Base-by-base conservation (phyloP, 2,888 invertebrate genomes). In the Danaus chrysippus region DNA sequence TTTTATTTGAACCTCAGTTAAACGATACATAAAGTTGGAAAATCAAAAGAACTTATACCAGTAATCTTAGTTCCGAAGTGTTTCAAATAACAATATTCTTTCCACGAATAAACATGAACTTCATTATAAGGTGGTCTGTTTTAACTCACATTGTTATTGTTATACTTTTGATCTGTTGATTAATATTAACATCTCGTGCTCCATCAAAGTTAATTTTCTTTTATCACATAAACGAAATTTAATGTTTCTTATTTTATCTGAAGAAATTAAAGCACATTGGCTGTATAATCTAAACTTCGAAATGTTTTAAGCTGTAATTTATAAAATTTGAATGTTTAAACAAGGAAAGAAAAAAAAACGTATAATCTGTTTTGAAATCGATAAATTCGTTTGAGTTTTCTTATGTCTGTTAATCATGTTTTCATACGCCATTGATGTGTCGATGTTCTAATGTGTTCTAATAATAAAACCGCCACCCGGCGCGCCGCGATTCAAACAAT, bases 371-470 rank as follows among this genome's bases (percentile, higher is more conserved):
- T 17, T 17, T 17, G 11, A 17, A 49, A 17, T n/a, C 49, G 17
- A 17, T 49, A 49, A 46, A 3, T 46, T 9, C 15, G 9, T 49
- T 15, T 49, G 23, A 34, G 17, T 49, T 15, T 17, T 10, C 49
- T 49, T 49, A 17, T 11, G 11, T 49, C 11, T 17, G 15, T 49
- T 49, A 46, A 49, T 49, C 17, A 49, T 49, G 49, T 49, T 49
- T 10, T 49, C 17, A 10, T 34, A 34, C 2, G 23, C 12, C 59
- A 59, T 61, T 57, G 64, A 64, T 66, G 61, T 59, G 72, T 74
- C 73, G 72, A 73, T 74, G 66, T 62, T 65, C 70, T 73, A 74
- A 76, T 76, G 76, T 66, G 64, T 64, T 68, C 74, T 74, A 73
- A 61, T 72, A 68, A 69, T 76, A 76, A 63, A 61, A 23, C 15